Evolutionary conservation across 2,797 vertebrate species (phyloP).

Genomic region (Spinibarbus caldwelli): DNA sequence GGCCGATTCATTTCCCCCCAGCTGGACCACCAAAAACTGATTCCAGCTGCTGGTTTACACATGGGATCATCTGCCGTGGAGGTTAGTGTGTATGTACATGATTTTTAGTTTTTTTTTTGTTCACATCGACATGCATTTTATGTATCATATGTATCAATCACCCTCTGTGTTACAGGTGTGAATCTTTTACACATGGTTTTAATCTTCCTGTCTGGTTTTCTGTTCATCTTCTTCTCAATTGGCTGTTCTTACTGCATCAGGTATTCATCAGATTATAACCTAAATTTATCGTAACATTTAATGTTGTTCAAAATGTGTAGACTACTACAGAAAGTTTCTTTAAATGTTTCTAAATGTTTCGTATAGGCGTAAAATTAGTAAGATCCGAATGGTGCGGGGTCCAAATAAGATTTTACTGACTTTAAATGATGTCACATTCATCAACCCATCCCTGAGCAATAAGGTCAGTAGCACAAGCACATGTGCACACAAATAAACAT

Average conservation of each 20-base stretch:
- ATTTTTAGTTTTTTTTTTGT: not conserved
- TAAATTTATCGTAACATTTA: not conserved
- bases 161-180: slow-evolving; percentile 57
- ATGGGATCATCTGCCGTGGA: slow-evolving; percentile 78
- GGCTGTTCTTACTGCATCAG: slow-evolving; percentile 62
- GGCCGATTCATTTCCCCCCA: slow-evolving; percentile 78
- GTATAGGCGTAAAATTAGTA: slow-evolving; percentile 73
- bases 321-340: not conserved
- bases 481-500: slow-evolving; percentile 23
- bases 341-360: slow-evolving; percentile 30
- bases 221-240: slow-evolving; percentile 49
- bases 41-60: slow-evolving; percentile 81
- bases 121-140: not conserved
- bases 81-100: slow-evolving; percentile 66
- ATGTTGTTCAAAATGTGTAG: not conserved
- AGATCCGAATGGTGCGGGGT: slow-evolving; percentile 73
- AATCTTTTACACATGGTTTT: slow-evolving; percentile 54
- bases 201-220: slow-evolving; percentile 46
- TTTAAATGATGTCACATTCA: slow-evolving; percentile 79
- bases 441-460: slow-evolving; percentile 80
- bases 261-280: slow-evolving; percentile 45
- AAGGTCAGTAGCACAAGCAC: slow-evolving; percentile 69
- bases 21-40: slow-evolving; percentile 74
- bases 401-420: slow-evolving; percentile 80
- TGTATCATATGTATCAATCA: not conserved